A percentile compares a stretch with the other conserved stretches of the same genome.
These are phyloP conservation scores for Orgyia antiqua DNA, from an alignment of 2,888 invertebrate genomes.

Conservation along the genomic window DNA sequence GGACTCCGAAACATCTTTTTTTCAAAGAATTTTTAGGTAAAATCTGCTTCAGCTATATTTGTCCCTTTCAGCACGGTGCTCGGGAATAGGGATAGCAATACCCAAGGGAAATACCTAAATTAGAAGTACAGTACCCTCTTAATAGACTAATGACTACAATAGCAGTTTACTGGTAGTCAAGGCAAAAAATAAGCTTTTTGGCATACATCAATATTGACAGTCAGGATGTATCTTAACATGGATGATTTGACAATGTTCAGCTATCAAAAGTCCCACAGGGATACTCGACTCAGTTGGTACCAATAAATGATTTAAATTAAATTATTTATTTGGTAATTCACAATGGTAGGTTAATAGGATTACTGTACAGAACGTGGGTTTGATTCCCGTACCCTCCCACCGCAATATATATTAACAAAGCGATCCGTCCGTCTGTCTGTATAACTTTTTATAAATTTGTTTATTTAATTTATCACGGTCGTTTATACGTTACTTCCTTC, in stretches of 20 bases:
- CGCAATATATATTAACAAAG: slow-evolving; percentile 53
- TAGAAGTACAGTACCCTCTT: no score
- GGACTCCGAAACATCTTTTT: no score
- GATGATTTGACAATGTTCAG: slow-evolving; percentile 41
- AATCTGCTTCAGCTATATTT: no score
- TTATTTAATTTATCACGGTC: slow-evolving; percentile 75
- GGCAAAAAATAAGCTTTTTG: no score
- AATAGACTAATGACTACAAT: no score
- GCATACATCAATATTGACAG: no score
- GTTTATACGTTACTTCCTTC: slow-evolving; percentile 72
- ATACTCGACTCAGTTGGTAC: slow-evolving; percentile 28
- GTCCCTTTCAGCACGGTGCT: no score
- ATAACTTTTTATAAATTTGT: slow-evolving; percentile 69
- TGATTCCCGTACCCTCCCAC: slow-evolving; percentile 59
- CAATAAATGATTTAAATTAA: slow-evolving; percentile 62
- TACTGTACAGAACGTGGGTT: slow-evolving; percentile 61
- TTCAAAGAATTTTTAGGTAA: no score
- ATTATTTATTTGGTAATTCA: slow-evolving; percentile 66
- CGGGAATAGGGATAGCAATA: no score
- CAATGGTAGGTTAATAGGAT: slow-evolving; percentile 69
- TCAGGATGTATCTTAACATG: slow-evolving; percentile 15
- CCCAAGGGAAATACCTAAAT: no score
- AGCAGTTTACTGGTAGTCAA: no score
- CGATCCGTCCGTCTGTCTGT: slow-evolving; percentile 47
- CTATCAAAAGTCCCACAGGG: slow-evolving; percentile 39